Conservation (phyloP, 92 coral and sea anemone species). For the Phenganax stokvisi region DNA sequence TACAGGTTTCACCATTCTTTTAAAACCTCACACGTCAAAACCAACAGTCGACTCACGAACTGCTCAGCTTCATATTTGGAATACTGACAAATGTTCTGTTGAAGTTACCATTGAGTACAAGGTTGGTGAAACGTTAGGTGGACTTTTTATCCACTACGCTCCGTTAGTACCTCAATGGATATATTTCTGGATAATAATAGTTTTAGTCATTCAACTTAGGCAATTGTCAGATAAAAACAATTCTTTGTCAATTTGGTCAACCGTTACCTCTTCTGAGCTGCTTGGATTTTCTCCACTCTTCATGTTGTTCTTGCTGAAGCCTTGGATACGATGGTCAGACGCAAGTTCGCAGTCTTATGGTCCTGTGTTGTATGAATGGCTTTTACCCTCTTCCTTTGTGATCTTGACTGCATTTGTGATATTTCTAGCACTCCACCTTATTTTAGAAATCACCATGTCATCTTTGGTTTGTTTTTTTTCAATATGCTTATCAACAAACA, state of each 20-base stretch:
- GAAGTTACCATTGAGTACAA: slow-evolving; percentile 57
- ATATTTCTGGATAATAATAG: slow-evolving; percentile 62
- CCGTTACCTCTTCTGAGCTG: background rate
- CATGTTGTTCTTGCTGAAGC: background rate
- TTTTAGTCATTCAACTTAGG: slow-evolving; percentile 80
- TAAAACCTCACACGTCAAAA: slow-evolving; percentile 73
- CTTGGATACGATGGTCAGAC: background rate
- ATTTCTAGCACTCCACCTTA: background rate
- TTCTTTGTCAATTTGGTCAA: slow-evolving; percentile 62
- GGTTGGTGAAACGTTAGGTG: slow-evolving; percentile 69
- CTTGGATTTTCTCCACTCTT: background rate
- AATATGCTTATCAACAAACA: background rate
- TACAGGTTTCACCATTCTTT: slow-evolving; percentile 50
- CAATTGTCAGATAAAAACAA: slow-evolving; percentile 48
- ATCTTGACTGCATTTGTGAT: slow-evolving; percentile 24
- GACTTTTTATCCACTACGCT: slow-evolving; percentile 69
- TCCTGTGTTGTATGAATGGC: slow-evolving; percentile 17
- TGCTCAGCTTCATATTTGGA: slow-evolving; percentile 76
- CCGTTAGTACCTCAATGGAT: slow-evolving; percentile 72
- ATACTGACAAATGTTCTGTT: slow-evolving; percentile 74
- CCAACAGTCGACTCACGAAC: slow-evolving; percentile 57
- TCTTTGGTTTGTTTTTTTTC: background rate
- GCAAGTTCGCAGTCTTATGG: background rate
- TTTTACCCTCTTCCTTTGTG: slow-evolving; percentile 15
- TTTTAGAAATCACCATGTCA: slow-evolving; percentile 5